Evolutionary conservation across 1,140 invertebrate genomes (phyloP), one percentile per base, ranked within the genome.

Genomic region (Polyergus mexicanus): DNA sequence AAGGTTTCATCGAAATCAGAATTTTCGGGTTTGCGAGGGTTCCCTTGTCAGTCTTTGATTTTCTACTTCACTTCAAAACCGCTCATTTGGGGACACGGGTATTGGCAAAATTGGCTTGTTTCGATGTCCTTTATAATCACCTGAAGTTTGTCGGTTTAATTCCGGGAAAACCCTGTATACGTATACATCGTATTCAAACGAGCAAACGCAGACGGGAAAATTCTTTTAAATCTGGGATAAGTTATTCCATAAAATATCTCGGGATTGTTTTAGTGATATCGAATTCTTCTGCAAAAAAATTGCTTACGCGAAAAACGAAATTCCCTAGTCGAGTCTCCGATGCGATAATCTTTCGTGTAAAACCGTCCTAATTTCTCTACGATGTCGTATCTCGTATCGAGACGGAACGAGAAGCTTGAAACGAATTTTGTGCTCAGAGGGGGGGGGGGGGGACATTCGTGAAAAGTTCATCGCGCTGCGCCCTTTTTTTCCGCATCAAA

Each of bases 401-500:
- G 66, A 32, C 35, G 35, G 80, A 84, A 58, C 28, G 88, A 80
- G 25, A 78, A 78, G 44, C 51, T 4, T 13, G n/a, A 35, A 51
- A 62, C 66, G 58, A 88, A 85, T 84, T 84, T 35, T 22, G 32
- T 35, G 47, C 44, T 32, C 32, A 58, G 13, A 22, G 62, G 51
- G 38, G 13, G 51, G 47, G 13, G 19, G 62, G 51, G 38, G 13
- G 51, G 47, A 44, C 44, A 51, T 60, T 44, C 44, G 56, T 41
- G 66, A 44, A 44, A 10, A 68, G 41, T 11, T 58, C 74, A n/a
- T 65, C 58, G 32, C n/a, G 54, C 13, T 47, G 38, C 56, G 44
- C 80, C 62, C 7, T 44, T 72, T 71, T 71, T 58, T 58, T 32
- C 22, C 16, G 74, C 60, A 54, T 83, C 88, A 41, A 85, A 89